phyloP scores from a whole-genome alignment of 1,140 invertebrate species.

The Anadara kagoshimensis region DNA sequence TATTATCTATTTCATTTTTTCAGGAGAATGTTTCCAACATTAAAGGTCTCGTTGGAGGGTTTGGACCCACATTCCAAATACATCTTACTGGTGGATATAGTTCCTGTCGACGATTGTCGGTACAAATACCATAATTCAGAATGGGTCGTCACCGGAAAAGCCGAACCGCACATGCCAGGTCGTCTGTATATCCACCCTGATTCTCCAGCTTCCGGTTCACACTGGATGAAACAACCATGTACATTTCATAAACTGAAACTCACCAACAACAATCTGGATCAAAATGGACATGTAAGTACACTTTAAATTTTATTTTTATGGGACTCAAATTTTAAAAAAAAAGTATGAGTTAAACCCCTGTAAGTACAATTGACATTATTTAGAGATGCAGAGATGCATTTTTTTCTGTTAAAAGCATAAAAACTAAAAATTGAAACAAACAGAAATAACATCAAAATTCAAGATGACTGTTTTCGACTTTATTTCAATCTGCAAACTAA shows the following conservation, averaged over 20 bases:
- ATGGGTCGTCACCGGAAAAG: slow-evolving; percentile 73
- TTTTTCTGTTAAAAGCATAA: no score
- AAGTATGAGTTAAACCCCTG: no score
- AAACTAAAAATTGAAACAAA: no score
- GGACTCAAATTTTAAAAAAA: neutral
- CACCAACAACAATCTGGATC: slow-evolving; percentile 85
- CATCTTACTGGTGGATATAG: slow-evolving; percentile 87
- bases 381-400: no score
- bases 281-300: slow-evolving; percentile 70
- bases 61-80: slow-evolving; percentile 82
- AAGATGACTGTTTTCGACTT: no score
- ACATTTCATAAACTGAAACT: slow-evolving; percentile 97
- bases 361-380: no score
- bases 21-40: slow-evolving; percentile 74
- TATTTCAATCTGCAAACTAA: no score
- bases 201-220: slow-evolving; percentile 95
- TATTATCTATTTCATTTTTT: slow-evolving; percentile 36
- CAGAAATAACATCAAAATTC: no score
- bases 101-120: slow-evolving; percentile 71
- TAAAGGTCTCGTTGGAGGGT: slow-evolving; percentile 78
- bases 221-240: slow-evolving; percentile 97
- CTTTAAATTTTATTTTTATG: neutral
- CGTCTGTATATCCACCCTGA: slow-evolving; percentile 95
- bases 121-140: slow-evolving; percentile 74
- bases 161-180: slow-evolving; percentile 87